Base-by-base conservation (phyloP, 2,888 invertebrate species). In the Acanthopleura granulata region DNA sequence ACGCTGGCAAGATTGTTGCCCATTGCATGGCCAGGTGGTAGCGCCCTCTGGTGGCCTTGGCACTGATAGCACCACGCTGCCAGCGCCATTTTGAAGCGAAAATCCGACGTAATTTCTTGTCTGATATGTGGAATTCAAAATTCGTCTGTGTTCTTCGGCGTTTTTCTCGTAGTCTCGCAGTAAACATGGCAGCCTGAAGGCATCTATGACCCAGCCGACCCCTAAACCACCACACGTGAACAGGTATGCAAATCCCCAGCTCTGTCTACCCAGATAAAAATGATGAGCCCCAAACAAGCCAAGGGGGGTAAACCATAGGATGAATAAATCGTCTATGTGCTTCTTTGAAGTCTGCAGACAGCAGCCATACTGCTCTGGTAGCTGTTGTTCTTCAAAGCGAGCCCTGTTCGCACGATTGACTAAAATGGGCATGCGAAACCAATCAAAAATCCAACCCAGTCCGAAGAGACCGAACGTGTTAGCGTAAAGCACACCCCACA, bases 371-470 rank as follows among this genome's bases (percentile, higher is more conserved):
- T 74, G 76, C 1, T 72, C 0, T 6, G 40, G 40, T 6, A 9
- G 40, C 40, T 9, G 4, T 40, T 40, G 40, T 3, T 40, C 40
- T 76, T 78, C 62, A 18, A 78, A 22, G 72, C 9, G 73, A 77
- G 75, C 22, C n/a, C 74, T 76, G 74, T 84, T 85, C 16, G 81
- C 77, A 14, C 84, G 74, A 18, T 78, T 75, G 16, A 85, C 83
- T 9, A 86, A 76, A 30, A 77, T 61, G 12, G 81, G 80, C 25
- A 84, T 76, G 30, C 87, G 77, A 74, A 85, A 82, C 79, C 83
- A 82, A 76, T 87, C 87, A 16, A 80, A 76, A 0, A 86, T 40
- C 82, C 83, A 86, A 18, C 86, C 85, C 12, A 84, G 61, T 29
- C 84, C 83, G 16, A 82, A 75, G 4, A 75, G 51, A 0, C 83